Conservation (phyloP, 2,113 vertebrate species). For the Microcebus jonahi region DNA sequence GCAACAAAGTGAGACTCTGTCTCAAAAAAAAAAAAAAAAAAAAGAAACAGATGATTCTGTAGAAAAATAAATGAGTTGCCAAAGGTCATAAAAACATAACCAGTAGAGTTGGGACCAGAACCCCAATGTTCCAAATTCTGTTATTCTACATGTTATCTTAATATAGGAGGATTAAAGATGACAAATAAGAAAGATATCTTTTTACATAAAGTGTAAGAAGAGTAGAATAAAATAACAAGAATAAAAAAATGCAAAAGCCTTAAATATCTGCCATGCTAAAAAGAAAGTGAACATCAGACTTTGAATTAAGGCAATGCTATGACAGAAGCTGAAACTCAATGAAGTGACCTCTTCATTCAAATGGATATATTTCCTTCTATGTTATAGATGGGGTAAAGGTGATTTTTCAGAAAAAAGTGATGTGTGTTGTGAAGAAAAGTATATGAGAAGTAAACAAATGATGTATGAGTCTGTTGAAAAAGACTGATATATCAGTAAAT, state of each 20-base stretch:
- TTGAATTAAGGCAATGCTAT: not conserved
- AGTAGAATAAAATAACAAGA: not conserved
- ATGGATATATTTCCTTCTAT: not conserved
- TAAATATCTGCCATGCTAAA: not conserved
- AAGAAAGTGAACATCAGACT: not conserved
- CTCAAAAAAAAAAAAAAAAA: too few relatives aligned
- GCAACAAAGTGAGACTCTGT: too few relatives aligned
- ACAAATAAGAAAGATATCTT: not conserved
- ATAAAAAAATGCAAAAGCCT: not conserved
- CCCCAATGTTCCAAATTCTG: not conserved
- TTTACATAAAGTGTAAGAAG: not conserved
- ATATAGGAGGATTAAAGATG: not conserved
- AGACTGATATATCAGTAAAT: not conserved
- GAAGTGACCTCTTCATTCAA: not conserved
- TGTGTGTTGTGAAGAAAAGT: conserved; percentile 28
- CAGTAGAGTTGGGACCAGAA: not conserved
- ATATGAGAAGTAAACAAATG: not conserved
- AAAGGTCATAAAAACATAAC: not conserved
- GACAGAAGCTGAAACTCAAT: not conserved
- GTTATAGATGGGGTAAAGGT: not conserved
- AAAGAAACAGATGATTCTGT: not conserved
- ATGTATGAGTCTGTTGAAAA: not conserved
- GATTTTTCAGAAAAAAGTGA: not conserved
- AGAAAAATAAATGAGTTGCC: not conserved
- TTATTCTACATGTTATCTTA: not conserved